Conservation (phyloP, 2,888 invertebrate species). For the Nomada fucata region DNA sequence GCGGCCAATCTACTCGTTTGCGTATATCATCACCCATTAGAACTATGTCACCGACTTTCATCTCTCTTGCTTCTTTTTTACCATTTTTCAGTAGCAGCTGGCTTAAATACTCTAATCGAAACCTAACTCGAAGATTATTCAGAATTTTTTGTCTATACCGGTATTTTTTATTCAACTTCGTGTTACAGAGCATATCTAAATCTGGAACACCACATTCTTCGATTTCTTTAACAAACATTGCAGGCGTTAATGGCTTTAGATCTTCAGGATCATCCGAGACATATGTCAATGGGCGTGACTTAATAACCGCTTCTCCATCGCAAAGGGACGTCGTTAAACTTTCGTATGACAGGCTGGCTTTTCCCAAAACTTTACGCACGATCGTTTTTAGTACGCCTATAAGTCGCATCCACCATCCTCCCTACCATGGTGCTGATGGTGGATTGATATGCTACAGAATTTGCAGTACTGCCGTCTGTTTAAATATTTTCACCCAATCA, state of each 20-base stretch:
- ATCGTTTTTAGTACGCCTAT: constrained; percentile 9
- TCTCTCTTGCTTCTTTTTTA: no score
- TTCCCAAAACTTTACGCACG: constrained; percentile 1
- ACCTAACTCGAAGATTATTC: constrained; percentile 44
- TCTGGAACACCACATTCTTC: constrained; percentile 47
- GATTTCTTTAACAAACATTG: constrained; percentile 58
- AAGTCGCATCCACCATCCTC: constrained; percentile 12
- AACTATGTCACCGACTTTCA: no score
- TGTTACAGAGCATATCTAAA: constrained; percentile 33
- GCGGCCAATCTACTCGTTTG: constrained; percentile 67
- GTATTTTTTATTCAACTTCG: constrained; percentile 18
- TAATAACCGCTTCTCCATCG: constrained; percentile 65
- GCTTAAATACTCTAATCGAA: no score
- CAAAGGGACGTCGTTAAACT: neutral
- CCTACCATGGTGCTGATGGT: constrained; percentile 52
- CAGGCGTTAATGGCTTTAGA: constrained; percentile 56
- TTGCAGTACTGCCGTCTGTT: constrained; percentile 38
- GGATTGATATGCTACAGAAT: constrained; percentile 66
- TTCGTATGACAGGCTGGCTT: neutral
- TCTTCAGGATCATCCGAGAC: constrained; percentile 60
- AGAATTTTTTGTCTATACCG: constrained; percentile 29
- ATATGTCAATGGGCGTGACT: constrained; percentile 78
- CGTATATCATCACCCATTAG: no score
- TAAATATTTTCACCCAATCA: neutral
- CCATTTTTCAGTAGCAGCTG: no score